phyloP scores from a whole-genome alignment of 2,797 vertebrate species.

The Coregonus suidteri region DNA sequence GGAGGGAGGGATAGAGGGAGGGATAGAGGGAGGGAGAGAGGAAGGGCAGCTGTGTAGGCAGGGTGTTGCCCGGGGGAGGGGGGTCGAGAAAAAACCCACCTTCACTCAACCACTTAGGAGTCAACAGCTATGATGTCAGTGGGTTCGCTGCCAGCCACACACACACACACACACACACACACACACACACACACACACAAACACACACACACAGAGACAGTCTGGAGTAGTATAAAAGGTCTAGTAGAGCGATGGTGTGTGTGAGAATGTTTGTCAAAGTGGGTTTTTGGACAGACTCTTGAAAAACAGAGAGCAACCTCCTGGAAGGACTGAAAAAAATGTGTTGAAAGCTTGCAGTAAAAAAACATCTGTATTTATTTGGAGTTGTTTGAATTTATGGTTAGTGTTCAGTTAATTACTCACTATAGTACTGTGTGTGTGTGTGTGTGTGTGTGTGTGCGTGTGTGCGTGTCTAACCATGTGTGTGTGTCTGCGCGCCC shows the following conservation, averaged over 20 bases:
- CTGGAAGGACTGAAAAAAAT: neutral
- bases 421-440: conserved; percentile 31
- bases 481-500: too few relatives aligned
- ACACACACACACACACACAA: conserved; percentile 15
- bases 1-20: neutral
- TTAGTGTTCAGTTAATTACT: conserved; percentile 22
- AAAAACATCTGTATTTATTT: conserved; percentile 17
- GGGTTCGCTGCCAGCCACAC: conserved; percentile 42
- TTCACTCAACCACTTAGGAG: conserved; percentile 65
- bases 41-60: conserved; percentile 10
- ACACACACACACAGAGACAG: conserved; percentile 20
- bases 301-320: too few relatives aligned
- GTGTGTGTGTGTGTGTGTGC: neutral
- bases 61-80: conserved; percentile 17
- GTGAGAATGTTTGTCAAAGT: conserved; percentile 1
- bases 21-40: too few relatives aligned
- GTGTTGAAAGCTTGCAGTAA: neutral
- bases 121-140: conserved; percentile 62
- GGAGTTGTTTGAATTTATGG: conserved; percentile 14
- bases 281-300: conserved; percentile 16
- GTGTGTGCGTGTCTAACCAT: too few relatives aligned
- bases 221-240: conserved; percentile 24
- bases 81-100: conserved; percentile 42
- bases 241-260: neutral
- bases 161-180: neutral